A percentile compares a stretch with the other conserved stretches of the same genome.
phyloP scores from a whole-genome alignment of 1,140 invertebrate genomes.

The Calliopsis andreniformis region DNA sequence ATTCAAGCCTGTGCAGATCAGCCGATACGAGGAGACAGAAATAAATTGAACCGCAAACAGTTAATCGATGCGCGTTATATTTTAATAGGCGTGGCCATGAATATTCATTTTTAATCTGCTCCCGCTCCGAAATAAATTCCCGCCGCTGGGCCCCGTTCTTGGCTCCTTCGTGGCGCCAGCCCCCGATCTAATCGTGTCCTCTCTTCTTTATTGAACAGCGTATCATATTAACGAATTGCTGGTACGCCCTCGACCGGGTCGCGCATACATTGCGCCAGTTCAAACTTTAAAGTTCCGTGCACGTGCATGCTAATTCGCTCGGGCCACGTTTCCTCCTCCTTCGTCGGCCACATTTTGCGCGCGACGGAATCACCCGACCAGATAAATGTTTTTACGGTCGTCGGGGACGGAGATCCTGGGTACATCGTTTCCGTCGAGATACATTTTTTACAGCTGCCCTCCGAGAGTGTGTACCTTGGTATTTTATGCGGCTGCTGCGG shows the following conservation, averaged over 20 bases:
- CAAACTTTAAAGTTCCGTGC: slow-evolving; percentile 46
- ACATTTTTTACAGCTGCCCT: slow-evolving; percentile 38
- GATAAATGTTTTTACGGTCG: slow-evolving; percentile 38
- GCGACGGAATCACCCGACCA: slow-evolving; percentile 18
- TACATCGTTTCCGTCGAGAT: slow-evolving; percentile 30
- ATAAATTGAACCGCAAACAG: slow-evolving; percentile 31
- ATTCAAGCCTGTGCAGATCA: neutral
- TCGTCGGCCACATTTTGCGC: slow-evolving; percentile 37
- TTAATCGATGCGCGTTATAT: slow-evolving; percentile 48
- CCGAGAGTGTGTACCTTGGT: neutral
- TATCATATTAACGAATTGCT: slow-evolving; percentile 57
- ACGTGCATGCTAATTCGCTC: slow-evolving; percentile 56
- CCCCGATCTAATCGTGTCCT: slow-evolving; percentile 46
- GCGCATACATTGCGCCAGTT: neutral
- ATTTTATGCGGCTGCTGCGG: slow-evolving; percentile 1
- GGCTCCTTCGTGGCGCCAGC: neutral
- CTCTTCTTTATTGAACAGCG: slow-evolving; percentile 45
- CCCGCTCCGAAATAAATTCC: neutral
- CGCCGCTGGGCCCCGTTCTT: neutral
- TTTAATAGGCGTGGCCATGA: slow-evolving; percentile 56
- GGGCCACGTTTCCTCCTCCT: slow-evolving; percentile 11
- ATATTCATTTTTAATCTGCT: slow-evolving; percentile 53
- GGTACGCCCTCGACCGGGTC: slow-evolving; percentile 26
- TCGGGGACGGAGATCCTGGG: slow-evolving; percentile 6
- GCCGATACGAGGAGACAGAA: slow-evolving; percentile 3